A percentile compares a stretch with the other conserved stretches of the same genome.
Conservation (phyloP, 2,888 invertebrate genomes). For the Rambutsinella grinnellia region DNA sequence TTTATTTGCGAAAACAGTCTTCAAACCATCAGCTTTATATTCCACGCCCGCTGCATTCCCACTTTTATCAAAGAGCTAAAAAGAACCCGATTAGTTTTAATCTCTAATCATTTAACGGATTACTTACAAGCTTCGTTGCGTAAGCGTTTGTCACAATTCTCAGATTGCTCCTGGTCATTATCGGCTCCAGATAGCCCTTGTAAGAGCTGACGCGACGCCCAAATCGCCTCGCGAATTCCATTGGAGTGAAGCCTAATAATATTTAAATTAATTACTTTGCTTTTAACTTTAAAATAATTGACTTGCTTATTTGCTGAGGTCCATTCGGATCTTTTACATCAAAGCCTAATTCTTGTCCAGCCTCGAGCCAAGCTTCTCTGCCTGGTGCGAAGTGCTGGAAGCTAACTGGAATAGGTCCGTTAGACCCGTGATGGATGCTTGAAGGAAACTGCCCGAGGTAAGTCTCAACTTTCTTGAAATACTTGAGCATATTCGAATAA, state of each 20-base stretch:
- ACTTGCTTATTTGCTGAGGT: constrained; percentile 16
- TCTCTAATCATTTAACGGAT: not conserved
- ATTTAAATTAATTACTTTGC: not conserved
- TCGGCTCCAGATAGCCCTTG: constrained; percentile 26
- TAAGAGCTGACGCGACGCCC: constrained; percentile 31
- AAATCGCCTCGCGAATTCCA: constrained; percentile 6
- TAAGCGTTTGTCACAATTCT: constrained; percentile 14
- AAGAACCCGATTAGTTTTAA: not conserved
- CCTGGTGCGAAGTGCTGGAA: constrained; percentile 23
- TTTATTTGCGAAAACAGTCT: not conserved
- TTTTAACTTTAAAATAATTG: not conserved
- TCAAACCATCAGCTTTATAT: constrained; percentile 14
- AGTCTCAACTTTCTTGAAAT: constrained; percentile 21
- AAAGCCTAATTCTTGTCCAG: constrained; percentile 22
- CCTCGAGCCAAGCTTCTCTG: constrained; percentile 16
- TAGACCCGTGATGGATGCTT: constrained; percentile 30
- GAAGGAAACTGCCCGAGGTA: constrained; percentile 25
- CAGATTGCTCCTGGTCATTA: constrained; percentile 18
- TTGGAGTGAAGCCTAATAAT: constrained; percentile 11
- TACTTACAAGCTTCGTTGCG: constrained; percentile 21
- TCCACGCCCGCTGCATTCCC: constrained; percentile 24
- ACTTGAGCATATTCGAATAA: constrained; percentile 16
- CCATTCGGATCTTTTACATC: constrained; percentile 36
- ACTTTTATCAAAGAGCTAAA: constrained; percentile 1
- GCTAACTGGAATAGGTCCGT: constrained; percentile 27